Conservation (phyloP, 1,140 invertebrate genomes). For the Coboldia fuscipes region DNA sequence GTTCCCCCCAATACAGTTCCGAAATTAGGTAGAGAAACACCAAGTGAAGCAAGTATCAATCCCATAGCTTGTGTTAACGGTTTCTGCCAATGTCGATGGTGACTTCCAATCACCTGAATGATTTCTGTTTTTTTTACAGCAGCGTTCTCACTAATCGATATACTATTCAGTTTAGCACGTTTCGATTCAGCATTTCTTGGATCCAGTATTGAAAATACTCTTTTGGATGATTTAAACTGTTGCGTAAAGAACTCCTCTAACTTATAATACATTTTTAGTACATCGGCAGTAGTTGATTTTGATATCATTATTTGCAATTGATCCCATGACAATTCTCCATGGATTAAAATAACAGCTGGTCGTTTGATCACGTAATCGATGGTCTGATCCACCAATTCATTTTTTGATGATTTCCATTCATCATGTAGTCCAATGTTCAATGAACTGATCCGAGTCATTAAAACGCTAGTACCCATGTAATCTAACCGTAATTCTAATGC, state of each 20-base stretch:
- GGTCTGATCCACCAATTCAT: too few relatives aligned
- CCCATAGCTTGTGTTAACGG: slow-evolving; percentile 34
- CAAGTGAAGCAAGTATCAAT: slow-evolving; percentile 49
- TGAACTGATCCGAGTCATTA: slow-evolving; percentile 73
- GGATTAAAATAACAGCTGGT: slow-evolving; percentile 78
- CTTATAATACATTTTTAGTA: slow-evolving; percentile 91
- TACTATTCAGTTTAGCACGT: slow-evolving; percentile 26
- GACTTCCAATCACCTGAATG: slow-evolving; percentile 17
- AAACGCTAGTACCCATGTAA: slow-evolving; percentile 88
- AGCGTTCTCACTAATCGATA: slow-evolving; percentile 7
- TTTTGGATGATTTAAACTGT: slow-evolving; percentile 81
- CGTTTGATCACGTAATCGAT: too few relatives aligned
- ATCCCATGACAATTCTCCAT: slow-evolving; percentile 84
- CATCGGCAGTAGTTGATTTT: slow-evolving; percentile 86
- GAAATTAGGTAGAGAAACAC: slow-evolving; percentile 36
- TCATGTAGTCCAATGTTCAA: slow-evolving; percentile 59
- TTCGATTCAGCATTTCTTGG: slow-evolving; percentile 24
- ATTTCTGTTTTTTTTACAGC: slow-evolving; percentile 18
- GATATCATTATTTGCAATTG: slow-evolving; percentile 85
- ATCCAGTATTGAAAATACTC: slow-evolving; percentile 64
- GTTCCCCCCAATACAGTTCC: slow-evolving; percentile 82
- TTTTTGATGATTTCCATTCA: slow-evolving; percentile 45
- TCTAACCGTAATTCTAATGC: slow-evolving; percentile 76
- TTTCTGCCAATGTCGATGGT: slow-evolving; percentile 84
- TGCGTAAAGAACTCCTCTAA: slow-evolving; percentile 93